phyloP scores from a whole-genome alignment of 1,140 invertebrate species.

The Drosophila cardini region DNA sequence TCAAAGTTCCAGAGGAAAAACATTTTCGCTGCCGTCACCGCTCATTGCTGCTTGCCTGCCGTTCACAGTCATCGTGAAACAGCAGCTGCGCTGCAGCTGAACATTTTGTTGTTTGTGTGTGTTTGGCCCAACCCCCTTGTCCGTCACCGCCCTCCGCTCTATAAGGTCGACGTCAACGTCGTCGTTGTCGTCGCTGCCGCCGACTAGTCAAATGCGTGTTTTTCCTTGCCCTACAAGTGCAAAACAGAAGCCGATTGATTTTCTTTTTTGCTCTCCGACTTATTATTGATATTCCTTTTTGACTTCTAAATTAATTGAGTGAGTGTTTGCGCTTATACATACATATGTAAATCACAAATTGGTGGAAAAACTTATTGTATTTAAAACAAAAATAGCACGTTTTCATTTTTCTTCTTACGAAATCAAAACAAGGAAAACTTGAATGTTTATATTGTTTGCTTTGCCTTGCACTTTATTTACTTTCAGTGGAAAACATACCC shows the following conservation, averaged over 20 bases:
- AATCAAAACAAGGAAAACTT: slow-evolving; percentile 36
- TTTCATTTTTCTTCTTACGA: slow-evolving; percentile 42
- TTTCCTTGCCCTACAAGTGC: slow-evolving; percentile 59
- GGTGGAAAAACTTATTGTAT: slow-evolving; percentile 19
- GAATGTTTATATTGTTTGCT: slow-evolving; percentile 46
- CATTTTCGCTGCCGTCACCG: slow-evolving; percentile 53
- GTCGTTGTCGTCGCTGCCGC: slow-evolving; percentile 11
- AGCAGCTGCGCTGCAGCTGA: slow-evolving; percentile 72
- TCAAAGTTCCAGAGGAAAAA: slow-evolving; percentile 74
- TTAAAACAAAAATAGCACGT: slow-evolving; percentile 23
- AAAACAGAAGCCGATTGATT: slow-evolving; percentile 77
- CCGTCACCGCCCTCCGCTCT: slow-evolving; percentile 7
- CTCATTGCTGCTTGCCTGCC: slow-evolving; percentile 25
- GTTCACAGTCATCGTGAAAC: slow-evolving; percentile 70
- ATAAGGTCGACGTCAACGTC: slow-evolving; percentile 1
- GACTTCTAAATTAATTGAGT: slow-evolving; percentile 27
- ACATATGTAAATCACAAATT: slow-evolving; percentile 2
- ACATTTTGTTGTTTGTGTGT: slow-evolving; percentile 54
- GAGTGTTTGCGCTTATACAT: slow-evolving; percentile 15
- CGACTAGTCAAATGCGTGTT: slow-evolving; percentile 60
- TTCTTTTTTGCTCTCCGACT: slow-evolving; percentile 42
- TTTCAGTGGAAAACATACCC: slow-evolving; percentile 83
- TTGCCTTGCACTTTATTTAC: slow-evolving; percentile 42
- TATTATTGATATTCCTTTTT: slow-evolving; percentile 46
- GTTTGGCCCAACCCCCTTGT: slow-evolving; percentile 29